phyloP scores from a whole-genome alignment of 2,888 invertebrate species.

The Gerosis bhagava region DNA sequence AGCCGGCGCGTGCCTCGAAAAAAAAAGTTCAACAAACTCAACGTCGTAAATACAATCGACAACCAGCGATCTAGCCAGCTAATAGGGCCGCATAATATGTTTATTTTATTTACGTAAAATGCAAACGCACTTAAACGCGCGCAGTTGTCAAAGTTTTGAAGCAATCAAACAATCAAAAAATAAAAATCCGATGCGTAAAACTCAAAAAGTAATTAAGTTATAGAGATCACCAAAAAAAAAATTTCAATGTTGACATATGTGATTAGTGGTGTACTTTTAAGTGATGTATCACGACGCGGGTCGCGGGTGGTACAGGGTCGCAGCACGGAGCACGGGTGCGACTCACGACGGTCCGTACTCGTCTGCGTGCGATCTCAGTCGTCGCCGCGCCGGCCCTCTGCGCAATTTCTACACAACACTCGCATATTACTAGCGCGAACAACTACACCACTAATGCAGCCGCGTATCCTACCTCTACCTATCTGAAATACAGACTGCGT shows the following conservation, averaged over 20 bases:
- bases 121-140: slow-evolving; percentile 29
- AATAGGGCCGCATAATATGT: slow-evolving; percentile 34
- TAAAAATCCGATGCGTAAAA: background rate
- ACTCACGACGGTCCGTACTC: slow-evolving; percentile 56
- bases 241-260: too few species aligned
- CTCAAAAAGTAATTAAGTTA: background rate
- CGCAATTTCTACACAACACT: slow-evolving; percentile 57
- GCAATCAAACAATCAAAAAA: slow-evolving; percentile 6
- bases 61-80: slow-evolving; percentile 37
- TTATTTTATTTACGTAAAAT: slow-evolving; percentile 38
- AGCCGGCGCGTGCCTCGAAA: slow-evolving; percentile 53
- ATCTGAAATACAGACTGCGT: slow-evolving; percentile 25
- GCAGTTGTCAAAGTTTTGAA: slow-evolving; percentile 14
- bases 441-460: slow-evolving; percentile 40
- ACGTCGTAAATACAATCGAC: slow-evolving; percentile 41
- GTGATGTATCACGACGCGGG: slow-evolving; percentile 20
- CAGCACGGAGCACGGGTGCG: slow-evolving; percentile 47
- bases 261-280: slow-evolving; percentile 24
- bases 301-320: slow-evolving; percentile 38
- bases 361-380: slow-evolving; percentile 43
- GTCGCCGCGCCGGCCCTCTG: slow-evolving; percentile 59
- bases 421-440: slow-evolving; percentile 25
- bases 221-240: too few species aligned
- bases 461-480: slow-evolving; percentile 17
- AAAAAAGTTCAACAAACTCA: slow-evolving; percentile 77